Conservation (phyloP, 2,113 vertebrate species). For the Pyrgilauda ruficollis region DNA sequence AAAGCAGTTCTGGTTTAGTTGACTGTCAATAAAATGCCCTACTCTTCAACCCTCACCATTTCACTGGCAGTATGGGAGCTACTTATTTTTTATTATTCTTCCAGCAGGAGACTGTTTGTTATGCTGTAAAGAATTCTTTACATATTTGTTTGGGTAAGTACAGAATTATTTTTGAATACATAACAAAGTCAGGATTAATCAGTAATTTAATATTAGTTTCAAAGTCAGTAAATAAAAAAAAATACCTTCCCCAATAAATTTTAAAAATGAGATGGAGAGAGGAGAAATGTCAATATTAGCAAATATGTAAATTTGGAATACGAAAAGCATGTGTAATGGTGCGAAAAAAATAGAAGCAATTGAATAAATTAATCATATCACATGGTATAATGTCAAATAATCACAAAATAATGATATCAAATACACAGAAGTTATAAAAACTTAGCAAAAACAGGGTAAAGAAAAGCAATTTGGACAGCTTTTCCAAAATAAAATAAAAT, state of each 20-base stretch:
- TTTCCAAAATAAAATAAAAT: neutral
- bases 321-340: neutral
- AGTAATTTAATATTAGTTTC: neutral
- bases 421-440: neutral
- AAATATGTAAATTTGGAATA: neutral
- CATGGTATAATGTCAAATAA: neutral
- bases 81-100: neutral
- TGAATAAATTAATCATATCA: neutral
- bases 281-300: neutral
- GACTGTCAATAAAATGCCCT: neutral
- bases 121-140: neutral
- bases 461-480: neutral
- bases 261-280: neutral
- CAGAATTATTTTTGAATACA: neutral
- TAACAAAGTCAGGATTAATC: neutral
- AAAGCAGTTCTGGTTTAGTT: neutral
- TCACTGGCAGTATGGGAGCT: neutral
- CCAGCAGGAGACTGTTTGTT: neutral
- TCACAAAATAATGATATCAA: neutral
- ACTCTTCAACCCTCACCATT: neutral
- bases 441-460: neutral
- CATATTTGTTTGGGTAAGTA: neutral
- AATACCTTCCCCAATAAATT: neutral
- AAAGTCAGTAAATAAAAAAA: neutral
- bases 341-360: neutral